phyloP scores from a whole-genome alignment of 2,797 vertebrate species.

The Limnodromus scolopaceus region DNA sequence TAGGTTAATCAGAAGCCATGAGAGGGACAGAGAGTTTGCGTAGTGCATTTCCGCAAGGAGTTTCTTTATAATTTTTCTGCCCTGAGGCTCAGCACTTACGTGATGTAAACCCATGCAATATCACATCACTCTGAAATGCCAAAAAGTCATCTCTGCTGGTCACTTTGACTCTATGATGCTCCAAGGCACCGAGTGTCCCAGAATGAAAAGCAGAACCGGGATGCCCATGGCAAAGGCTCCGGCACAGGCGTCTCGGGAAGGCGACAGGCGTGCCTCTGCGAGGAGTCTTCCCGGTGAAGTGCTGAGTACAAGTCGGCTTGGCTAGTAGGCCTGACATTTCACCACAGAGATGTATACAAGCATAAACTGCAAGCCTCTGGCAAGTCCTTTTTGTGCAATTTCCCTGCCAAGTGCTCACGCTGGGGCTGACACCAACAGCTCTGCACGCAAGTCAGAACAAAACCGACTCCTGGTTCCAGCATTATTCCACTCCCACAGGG shows the following conservation, averaged over 20 bases:
- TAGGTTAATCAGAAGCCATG: neutral
- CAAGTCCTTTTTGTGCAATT: slow-evolving; percentile 1
- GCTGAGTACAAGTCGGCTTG: neutral
- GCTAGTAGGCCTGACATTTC: slow-evolving; percentile 10
- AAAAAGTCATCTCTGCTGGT: neutral
- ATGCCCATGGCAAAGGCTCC: neutral
- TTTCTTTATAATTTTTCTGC: neutral
- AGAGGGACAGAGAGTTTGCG: neutral
- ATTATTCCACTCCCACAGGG: neutral
- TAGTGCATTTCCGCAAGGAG: neutral
- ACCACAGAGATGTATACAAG: neutral
- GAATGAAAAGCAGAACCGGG: neutral
- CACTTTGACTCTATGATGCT: neutral
- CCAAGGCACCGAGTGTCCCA: neutral
- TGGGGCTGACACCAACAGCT: neutral
- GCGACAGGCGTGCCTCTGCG: neutral
- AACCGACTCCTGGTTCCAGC: neutral
- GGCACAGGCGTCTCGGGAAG: neutral
- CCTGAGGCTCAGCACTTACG: neutral
- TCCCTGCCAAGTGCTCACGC: neutral
- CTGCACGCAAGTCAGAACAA: neutral
- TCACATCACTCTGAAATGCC: neutral
- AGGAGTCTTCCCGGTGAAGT: neutral
- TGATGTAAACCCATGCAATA: neutral
- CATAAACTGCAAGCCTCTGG: slow-evolving; percentile 28